Evolutionary conservation across 2,113 vertebrate genomes (phyloP).

Genomic region (Nymphicus hollandicus): DNA sequence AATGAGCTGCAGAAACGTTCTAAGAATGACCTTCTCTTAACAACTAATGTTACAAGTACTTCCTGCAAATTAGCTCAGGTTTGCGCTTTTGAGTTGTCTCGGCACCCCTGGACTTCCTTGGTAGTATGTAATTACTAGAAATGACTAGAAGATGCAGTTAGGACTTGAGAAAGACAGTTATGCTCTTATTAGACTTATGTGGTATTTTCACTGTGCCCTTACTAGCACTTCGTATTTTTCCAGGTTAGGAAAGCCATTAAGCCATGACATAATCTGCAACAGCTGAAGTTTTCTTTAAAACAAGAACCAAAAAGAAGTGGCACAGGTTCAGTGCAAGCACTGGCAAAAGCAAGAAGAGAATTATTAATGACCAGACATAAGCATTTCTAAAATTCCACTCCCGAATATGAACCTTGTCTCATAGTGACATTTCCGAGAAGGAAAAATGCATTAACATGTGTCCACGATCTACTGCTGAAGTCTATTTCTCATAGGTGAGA

Average conservation of each 20-base stretch:
- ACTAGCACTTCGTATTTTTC: not conserved
- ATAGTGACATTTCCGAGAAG: not conserved
- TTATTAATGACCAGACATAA: not conserved
- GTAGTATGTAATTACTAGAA: not conserved
- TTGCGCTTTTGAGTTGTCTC: not conserved
- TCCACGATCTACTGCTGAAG: not conserved
- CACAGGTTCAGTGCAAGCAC: not conserved
- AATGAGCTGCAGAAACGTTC: not conserved
- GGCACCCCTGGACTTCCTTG: not conserved
- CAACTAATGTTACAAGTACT: not conserved
- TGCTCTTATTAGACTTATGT: not conserved
- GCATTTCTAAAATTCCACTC: not conserved
- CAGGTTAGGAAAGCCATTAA: not conserved
- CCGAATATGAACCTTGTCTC: not conserved
- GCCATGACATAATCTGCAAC: not conserved
- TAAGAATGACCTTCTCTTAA: not conserved
- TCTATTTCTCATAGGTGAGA: not conserved
- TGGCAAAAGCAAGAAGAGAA: not conserved
- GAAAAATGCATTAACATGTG: not conserved
- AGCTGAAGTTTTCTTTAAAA: not conserved
- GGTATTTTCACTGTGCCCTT: not conserved
- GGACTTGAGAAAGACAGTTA: not conserved
- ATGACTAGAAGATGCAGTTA: not conserved
- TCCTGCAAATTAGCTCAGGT: not conserved
- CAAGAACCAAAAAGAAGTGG: not conserved